Evolutionary conservation across 2,113 vertebrate genomes (phyloP).

Genomic region (Ia io): DNA sequence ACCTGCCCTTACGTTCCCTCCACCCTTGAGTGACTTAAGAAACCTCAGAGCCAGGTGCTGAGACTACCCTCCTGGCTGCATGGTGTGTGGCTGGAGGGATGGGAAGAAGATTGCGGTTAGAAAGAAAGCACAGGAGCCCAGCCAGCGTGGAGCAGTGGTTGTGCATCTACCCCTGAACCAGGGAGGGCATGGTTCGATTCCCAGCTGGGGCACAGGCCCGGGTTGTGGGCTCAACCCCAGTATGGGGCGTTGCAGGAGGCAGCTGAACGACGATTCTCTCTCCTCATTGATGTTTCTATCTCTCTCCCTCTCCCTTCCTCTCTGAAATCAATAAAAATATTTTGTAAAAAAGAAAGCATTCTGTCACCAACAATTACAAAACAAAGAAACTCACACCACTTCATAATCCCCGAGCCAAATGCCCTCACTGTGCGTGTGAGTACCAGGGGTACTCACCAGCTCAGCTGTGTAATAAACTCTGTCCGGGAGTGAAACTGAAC

Average conservation of each 20-base stretch:
- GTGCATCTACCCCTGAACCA: too few species aligned
- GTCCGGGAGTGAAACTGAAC: not conserved
- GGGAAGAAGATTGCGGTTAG: not conserved
- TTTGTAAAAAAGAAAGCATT: not conserved
- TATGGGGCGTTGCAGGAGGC: too few species aligned
- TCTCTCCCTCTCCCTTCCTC: too few species aligned
- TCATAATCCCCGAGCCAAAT: not conserved
- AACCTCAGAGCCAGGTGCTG: accelerated
- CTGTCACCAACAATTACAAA: not conserved
- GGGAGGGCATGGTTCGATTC: too few species aligned
- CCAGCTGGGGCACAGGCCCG: too few species aligned
- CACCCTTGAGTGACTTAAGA: not conserved
- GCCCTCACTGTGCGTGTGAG: not conserved
- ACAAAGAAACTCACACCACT: not conserved
- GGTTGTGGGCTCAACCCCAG: too few species aligned
- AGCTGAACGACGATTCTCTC: too few species aligned
- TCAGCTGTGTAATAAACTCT: not conserved
- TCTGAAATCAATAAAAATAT: too few species aligned
- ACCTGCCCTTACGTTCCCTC: not conserved
- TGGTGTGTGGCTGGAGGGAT: not conserved
- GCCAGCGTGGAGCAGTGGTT: too few species aligned
- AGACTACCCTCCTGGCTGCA: not conserved
- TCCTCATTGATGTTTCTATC: too few species aligned
- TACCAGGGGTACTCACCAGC: not conserved
- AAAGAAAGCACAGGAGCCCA: not conserved